Conservation (phyloP, 2,888 invertebrate species). For the Willowsia nigromaculata region DNA sequence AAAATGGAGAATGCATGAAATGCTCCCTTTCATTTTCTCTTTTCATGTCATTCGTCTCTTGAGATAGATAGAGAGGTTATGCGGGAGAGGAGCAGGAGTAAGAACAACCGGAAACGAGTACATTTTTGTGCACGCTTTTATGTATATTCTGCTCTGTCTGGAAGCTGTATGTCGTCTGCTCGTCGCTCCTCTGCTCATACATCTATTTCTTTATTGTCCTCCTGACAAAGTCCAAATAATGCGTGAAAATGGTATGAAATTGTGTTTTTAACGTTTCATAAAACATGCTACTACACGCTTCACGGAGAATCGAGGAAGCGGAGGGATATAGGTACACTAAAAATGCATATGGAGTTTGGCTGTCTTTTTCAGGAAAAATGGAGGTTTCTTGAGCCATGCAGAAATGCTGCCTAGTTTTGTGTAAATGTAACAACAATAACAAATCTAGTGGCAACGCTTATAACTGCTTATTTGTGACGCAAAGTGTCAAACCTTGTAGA, state of each 20-base stretch:
- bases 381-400: not conserved
- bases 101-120: slow-evolving; percentile 35
- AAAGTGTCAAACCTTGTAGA: slow-evolving; percentile 25
- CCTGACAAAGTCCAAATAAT: slow-evolving; percentile 27
- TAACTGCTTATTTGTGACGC: slow-evolving; percentile 1
- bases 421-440: not conserved
- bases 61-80: slow-evolving; percentile 7
- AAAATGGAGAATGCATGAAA: not conserved
- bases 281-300: not conserved
- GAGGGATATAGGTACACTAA: not conserved
- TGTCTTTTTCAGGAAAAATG: not conserved
- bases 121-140: slow-evolving; percentile 20
- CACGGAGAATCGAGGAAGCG: not conserved
- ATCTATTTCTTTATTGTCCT: not conserved
- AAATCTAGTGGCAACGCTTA: not conserved
- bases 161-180: not conserved
- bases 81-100: not conserved
- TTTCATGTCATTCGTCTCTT: not conserved
- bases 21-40: slow-evolving; percentile 5
- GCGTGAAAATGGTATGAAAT: slow-evolving; percentile 35
- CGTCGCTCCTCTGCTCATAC: not conserved
- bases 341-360: not conserved
- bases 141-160: not conserved
- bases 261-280: slow-evolving; percentile 35
- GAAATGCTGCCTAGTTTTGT: not conserved